Percentiles rank a stretch among this genome's conserved stretches.
Evolutionary conservation across 2,888 invertebrate genomes (phyloP).

Genomic region (Ichneumoninae sp.): DNA sequence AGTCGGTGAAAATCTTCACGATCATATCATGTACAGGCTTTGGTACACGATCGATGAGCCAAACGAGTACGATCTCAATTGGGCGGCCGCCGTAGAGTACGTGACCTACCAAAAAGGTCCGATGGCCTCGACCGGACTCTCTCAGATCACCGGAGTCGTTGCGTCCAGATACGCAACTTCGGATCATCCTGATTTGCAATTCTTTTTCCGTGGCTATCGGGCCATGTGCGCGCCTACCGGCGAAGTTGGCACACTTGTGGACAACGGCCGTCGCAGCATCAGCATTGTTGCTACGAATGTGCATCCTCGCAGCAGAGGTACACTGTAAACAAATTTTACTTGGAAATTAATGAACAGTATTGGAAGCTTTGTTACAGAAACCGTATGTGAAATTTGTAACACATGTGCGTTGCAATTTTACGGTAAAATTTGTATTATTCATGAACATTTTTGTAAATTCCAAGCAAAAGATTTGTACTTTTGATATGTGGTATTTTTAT

Average conservation of each 20-base stretch:
- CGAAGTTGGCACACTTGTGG: constrained; percentile 81
- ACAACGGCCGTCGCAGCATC: constrained; percentile 78
- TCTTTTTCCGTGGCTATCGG: constrained; percentile 88
- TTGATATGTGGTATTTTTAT: too few species aligned
- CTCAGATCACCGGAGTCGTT: constrained; percentile 88
- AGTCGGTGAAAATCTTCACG: constrained; percentile 89
- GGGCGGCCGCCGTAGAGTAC: constrained; percentile 88
- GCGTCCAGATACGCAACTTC: constrained; percentile 87
- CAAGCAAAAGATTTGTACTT: too few species aligned
- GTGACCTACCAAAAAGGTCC: constrained; percentile 87
- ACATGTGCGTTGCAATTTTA: too few species aligned
- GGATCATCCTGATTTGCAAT: constrained; percentile 88
- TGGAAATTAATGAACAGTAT: too few species aligned
- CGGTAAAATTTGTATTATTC: too few species aligned
- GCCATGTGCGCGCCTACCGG: constrained; percentile 87
- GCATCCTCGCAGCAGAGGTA: constrained; percentile 89
- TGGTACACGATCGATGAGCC: constrained; percentile 86
- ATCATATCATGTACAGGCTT: constrained; percentile 88
- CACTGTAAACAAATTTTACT: too few species aligned
- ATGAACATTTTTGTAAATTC: too few species aligned
- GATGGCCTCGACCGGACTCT: constrained; percentile 87
- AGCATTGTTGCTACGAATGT: constrained; percentile 87
- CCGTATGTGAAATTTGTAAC: too few species aligned
- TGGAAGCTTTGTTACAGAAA: too few species aligned
- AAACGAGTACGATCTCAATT: constrained; percentile 86